Base-by-base conservation (phyloP, 1,140 invertebrate species). In the Drosophila serrata region DNA sequence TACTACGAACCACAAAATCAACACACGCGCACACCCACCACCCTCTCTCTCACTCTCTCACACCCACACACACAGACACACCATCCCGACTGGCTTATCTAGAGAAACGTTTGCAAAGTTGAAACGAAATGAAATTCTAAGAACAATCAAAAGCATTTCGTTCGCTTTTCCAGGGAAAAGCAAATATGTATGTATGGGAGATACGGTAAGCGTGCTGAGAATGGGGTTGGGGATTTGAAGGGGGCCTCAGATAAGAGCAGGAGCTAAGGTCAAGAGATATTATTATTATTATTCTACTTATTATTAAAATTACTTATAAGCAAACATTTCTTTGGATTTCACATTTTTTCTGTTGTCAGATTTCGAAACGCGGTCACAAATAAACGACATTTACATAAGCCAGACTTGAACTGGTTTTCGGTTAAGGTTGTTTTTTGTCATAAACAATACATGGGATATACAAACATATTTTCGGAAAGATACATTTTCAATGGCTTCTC, bases 141-240 rank as follows among this genome's bases (percentile, higher is more conserved):
- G 84, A 90, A 88, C 77, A 88, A 88, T 88, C 84, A 88, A 88
- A 88, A 90, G 85, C 85, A 75, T 64, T 88, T 84, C 70, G 76
- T 80, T 80, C 59, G 76, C 63, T 80, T 72, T 87, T 87, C 77
- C 76, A 70, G 39, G 64, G 76, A 88, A 88, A 90, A 75, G 75
- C 61, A 88, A 90, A 90, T 88, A 81, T 80, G 33, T 33, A n/a
- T n/a, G n/a, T n/a, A n/a, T n/a, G n/a, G n/a, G 75, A 39, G 29
- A 6, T 6, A n/a, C 7, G 33, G 49, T 53, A 53, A 35, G 49
- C 17, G 13, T 39, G 37, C 19, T n/a, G 37, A n/a, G 57, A 12
- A n/a, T 17, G 43, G 19, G 35, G 33, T 17, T 15, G n/a, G 43
- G 39, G 40, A 46, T 13, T 39, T 42, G 15, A 39, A 17, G 33